Conservation (phyloP, 2,113 vertebrate species). For the Eptesicus fuscus region DNA sequence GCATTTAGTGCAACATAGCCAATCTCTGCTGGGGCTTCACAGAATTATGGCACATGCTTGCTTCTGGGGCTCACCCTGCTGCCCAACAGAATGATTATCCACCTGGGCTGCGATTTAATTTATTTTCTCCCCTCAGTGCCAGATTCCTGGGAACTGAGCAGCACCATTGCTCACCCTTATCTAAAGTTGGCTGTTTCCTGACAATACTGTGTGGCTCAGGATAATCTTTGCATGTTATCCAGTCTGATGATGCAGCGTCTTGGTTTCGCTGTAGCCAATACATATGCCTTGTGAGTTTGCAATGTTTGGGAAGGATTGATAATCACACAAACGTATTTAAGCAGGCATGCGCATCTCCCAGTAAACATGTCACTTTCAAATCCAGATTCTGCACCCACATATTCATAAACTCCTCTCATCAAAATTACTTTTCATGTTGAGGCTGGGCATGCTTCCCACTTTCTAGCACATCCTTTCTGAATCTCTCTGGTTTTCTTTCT, state of each 20-base stretch:
- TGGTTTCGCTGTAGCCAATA: constrained; percentile 49
- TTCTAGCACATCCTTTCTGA: background rate
- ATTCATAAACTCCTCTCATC: constrained; percentile 33
- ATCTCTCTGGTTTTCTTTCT: background rate
- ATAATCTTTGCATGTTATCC: background rate
- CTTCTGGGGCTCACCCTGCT: background rate
- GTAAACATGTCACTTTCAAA: constrained; percentile 57
- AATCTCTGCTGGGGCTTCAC: background rate
- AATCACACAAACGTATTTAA: constrained; percentile 54
- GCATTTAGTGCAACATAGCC: background rate
- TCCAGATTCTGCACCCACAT: constrained; percentile 22
- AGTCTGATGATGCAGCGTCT: background rate
- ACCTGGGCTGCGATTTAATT: constrained; percentile 57
- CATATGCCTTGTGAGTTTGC: constrained; percentile 47
- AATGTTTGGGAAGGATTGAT: constrained; percentile 57
- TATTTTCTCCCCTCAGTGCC: constrained; percentile 39
- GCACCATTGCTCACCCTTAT: background rate
- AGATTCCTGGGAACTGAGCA: constrained; percentile 30
- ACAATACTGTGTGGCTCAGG: background rate
- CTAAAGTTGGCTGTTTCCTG: constrained; percentile 4
- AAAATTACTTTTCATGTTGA: constrained; percentile 2
- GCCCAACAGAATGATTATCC: constrained; percentile 33
- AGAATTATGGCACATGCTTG: background rate
- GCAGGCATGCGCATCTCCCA: constrained; percentile 9
- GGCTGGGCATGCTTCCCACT: background rate